Conservation (phyloP, 2,888 invertebrate genomes). For the Philopedon plagiatum region DNA sequence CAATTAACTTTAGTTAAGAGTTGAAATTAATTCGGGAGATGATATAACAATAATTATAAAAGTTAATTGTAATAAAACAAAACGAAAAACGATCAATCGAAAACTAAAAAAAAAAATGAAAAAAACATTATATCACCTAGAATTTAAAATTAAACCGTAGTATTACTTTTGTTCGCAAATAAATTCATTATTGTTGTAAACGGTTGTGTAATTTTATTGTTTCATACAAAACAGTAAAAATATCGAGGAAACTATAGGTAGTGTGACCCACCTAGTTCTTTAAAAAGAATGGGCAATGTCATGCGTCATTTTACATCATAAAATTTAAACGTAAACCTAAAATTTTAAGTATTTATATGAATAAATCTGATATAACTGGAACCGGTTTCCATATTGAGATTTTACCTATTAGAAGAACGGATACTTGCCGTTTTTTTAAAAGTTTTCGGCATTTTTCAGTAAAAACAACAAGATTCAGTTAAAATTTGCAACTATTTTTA, state of each 20-base stretch:
- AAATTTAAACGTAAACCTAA: no score
- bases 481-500: no score
- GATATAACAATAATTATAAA: neutral
- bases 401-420: no score
- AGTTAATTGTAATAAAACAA: neutral
- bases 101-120: neutral
- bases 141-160: conserved; percentile 3
- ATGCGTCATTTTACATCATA: neutral
- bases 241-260: neutral
- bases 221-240: conserved; percentile 1
- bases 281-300: neutral
- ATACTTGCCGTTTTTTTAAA: no score
- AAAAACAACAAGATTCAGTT: no score
- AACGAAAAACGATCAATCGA: neutral
- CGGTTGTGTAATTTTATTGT: neutral
- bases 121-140: neutral
- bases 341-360: no score
- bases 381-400: no score
- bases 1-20: no score
- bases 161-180: neutral
- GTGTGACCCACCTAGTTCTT: neutral
- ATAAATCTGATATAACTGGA: no score
- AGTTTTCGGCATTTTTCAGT: no score
- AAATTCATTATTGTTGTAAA: neutral
- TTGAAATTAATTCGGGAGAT: no score